phyloP scores from a whole-genome alignment of 2,113 vertebrate genomes.

The Meriones unguiculatus region DNA sequence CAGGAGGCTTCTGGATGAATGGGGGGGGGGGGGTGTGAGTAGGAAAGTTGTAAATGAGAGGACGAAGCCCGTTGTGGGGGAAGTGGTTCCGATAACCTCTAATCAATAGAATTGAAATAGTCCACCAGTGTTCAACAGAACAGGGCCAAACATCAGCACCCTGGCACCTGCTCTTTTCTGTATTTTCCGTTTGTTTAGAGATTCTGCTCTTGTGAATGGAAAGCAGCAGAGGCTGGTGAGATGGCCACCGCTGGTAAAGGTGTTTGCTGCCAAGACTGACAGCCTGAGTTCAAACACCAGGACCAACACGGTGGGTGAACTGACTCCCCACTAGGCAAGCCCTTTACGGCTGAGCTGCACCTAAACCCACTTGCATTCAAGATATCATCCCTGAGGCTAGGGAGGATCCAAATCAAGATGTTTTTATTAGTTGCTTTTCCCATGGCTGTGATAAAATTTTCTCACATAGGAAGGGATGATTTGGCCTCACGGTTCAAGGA shows the following conservation, averaged over 20 bases:
- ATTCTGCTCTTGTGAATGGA: not conserved
- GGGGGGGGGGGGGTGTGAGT: not conserved
- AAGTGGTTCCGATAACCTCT: not conserved
- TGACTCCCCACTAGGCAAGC: not conserved
- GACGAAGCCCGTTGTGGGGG: not conserved
- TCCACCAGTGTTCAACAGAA: not conserved
- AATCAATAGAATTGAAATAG: not conserved
- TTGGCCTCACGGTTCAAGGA: not conserved
- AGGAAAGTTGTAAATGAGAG: not conserved
- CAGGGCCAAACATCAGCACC: not conserved
- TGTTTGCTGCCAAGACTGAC: not conserved
- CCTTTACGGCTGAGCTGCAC: rapidly evolving
- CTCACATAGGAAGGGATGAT: not conserved
- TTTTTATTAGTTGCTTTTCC: not conserved
- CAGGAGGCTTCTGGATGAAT: slow-evolving; percentile 9
- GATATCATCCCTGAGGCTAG: slow-evolving; percentile 2
- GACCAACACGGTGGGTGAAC: not conserved
- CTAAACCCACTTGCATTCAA: not conserved
- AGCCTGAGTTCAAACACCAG: not conserved
- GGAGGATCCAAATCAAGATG: not conserved
- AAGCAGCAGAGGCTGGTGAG: not conserved
- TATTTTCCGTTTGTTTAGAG: not conserved
- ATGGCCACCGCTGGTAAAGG: not conserved
- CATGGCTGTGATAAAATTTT: not conserved
- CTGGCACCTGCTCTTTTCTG: not conserved